Evolutionary conservation across 2,888 invertebrate genomes (phyloP).

Genomic region (Podotricha telesiphe): DNA sequence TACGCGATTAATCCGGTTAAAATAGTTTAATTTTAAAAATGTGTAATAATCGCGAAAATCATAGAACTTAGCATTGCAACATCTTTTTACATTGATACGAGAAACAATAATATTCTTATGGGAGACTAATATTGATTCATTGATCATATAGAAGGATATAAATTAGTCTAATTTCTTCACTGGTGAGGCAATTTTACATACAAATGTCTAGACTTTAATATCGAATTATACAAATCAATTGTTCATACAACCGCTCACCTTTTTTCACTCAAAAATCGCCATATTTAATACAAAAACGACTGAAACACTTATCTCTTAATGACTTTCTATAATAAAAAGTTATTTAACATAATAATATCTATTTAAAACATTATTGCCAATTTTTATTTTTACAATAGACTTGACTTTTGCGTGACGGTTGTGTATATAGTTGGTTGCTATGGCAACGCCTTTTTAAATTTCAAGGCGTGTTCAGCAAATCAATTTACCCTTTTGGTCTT

Average conservation of each 20-base stretch:
- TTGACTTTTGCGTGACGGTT: neutral
- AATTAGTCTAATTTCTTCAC: no score
- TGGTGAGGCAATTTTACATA: no score
- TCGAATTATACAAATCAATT: neutral
- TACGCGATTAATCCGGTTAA: no score
- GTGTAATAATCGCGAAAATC: no score
- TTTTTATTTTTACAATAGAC: neutral
- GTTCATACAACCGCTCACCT: neutral
- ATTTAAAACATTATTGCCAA: neutral
- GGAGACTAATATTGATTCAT: no score
- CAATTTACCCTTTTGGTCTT: no score
- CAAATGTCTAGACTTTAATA: no score
- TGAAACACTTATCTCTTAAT: neutral
- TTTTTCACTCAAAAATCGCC: neutral
- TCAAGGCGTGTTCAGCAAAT: neutral
- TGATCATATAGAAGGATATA: no score
- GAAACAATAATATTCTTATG: no score
- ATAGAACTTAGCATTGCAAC: no score
- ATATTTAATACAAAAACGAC: neutral
- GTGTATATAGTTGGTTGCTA: slow-evolving; percentile 18
- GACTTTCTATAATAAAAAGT: neutral
- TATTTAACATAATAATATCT: neutral
- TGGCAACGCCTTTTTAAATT: slow-evolving; percentile 1
- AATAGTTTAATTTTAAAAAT: no score
- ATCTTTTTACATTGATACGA: no score